Base-by-base conservation (phyloP, 2,888 invertebrate genomes). In the Pyrrhopygopsis socrates region DNA sequence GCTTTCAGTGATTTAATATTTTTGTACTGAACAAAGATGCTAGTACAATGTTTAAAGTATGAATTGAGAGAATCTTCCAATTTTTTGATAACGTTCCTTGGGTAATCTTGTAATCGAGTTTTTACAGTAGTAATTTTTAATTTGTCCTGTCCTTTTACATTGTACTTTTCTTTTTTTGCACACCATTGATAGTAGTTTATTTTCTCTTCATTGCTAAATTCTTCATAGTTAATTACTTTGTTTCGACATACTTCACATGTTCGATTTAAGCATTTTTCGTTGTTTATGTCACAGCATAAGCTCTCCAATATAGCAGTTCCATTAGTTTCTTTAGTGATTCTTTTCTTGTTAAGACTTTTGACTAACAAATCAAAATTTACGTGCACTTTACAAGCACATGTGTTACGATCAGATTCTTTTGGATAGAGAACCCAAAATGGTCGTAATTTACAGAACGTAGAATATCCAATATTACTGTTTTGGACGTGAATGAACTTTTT, bases 361-460 rank as follows among this genome's bases (percentile, higher is more conserved):
- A 83, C 50, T 20, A 79, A 67, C 27, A 78, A 74, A 50, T 83
- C 79, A 77, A 89, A 50, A 84, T 89, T 91, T 20, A 79, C 82
- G 54, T 91, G 91, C 71, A 79, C 27, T 78, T 70, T 87, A 82
- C 90, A 90, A 3, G 74, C 27, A 84, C 85, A 87, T 15, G 86
- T 88, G 68, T 88, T 75, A 13, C 88, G 54, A 67, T 80, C 18
- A 45, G 9, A 15, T 9, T 15, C 73, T 50, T 90, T 90, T 60
- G 87, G 90, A 58, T 78, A 63, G 30, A 89, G 45, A 41, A 86
- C 68, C 87, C 88, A 90, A 90, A 90, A 88, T 75, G 87, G 84
- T 11, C 84, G 87, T 78, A 83, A 54, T 41, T 83, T 84, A 34
- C 89, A 89, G 29, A 89, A 89, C 30, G 82, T 85, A 22, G 73